These are phyloP conservation scores for Brevimyrus niger DNA, from an alignment of 2,113 vertebrate species.

Conservation along the genomic window DNA sequence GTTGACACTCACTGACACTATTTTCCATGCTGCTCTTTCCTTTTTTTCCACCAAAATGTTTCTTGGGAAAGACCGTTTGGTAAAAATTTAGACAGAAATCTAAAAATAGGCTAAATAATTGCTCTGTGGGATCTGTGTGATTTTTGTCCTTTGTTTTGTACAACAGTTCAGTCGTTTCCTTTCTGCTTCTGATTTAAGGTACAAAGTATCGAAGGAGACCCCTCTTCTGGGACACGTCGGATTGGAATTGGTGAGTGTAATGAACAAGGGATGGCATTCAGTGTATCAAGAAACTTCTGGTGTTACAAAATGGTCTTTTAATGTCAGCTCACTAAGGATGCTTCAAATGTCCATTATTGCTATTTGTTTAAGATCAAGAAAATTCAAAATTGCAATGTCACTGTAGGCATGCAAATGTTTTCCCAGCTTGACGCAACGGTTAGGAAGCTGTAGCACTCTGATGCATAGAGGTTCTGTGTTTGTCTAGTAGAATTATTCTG, in stretches of 20 bases:
- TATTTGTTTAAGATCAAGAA: neutral
- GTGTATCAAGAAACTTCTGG: neutral
- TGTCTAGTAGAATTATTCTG: neutral
- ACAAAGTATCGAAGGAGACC: conserved; percentile 84
- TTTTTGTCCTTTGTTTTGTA: neutral
- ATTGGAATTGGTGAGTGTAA: conserved; percentile 43
- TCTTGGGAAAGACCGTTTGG: neutral
- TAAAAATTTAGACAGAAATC: neutral
- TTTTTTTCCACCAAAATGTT: neutral
- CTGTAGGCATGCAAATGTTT: neutral
- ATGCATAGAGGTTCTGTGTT: neutral
- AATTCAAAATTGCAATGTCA: neutral
- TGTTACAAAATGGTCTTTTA: neutral
- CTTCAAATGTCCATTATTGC: neutral
- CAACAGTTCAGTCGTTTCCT: neutral
- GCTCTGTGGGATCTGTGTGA: conserved; percentile 9
- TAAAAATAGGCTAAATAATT: conserved; percentile 22
- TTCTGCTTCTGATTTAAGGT: conserved; percentile 57
- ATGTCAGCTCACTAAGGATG: neutral
- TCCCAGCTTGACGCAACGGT: neutral
- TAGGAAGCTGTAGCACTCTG: neutral
- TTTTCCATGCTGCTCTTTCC: conserved; percentile 13
- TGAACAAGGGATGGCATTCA: neutral
- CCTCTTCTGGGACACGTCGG: conserved; percentile 49
- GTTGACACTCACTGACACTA: neutral